Evolutionary conservation across 2,888 invertebrate genomes (phyloP).

Genomic region (Lithodes maja): DNA sequence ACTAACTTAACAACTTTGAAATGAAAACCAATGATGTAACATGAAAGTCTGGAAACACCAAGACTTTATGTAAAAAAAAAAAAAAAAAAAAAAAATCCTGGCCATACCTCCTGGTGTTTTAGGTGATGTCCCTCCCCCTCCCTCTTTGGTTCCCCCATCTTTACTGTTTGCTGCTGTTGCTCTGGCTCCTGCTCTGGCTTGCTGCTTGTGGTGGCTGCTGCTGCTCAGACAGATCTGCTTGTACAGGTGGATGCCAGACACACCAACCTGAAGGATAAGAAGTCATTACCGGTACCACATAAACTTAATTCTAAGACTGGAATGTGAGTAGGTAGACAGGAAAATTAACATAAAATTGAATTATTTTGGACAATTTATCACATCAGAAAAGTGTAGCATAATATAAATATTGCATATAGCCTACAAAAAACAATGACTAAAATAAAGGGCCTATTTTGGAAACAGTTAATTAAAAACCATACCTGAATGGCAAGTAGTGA

Average conservation of each 20-base stretch:
- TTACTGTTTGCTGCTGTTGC: background rate
- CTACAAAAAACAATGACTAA: background rate
- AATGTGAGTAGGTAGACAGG: too few species aligned
- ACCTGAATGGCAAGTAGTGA: conserved; percentile 62
- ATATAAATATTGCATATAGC: background rate
- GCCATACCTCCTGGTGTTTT: background rate
- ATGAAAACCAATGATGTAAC: too few species aligned
- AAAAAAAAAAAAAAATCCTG: too few species aligned
- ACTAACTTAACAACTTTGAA: too few species aligned
- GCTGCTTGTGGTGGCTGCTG: conserved; percentile 10
- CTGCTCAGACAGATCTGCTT: conserved; percentile 38
- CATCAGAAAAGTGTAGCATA: background rate
- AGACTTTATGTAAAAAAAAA: too few species aligned
- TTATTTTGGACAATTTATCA: background rate
- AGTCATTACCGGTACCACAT: too few species aligned
- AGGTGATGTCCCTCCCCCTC: background rate
- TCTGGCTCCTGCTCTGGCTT: background rate
- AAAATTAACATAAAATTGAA: background rate
- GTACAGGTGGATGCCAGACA: conserved; percentile 49
- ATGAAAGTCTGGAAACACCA: too few species aligned
- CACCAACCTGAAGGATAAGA: conserved; percentile 27
- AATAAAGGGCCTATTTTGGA: background rate
- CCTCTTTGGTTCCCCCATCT: background rate
- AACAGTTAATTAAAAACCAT: background rate
- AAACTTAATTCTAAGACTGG: too few species aligned